Base-by-base conservation (phyloP, 2,888 invertebrate genomes). In the Steromphala cineraria region DNA sequence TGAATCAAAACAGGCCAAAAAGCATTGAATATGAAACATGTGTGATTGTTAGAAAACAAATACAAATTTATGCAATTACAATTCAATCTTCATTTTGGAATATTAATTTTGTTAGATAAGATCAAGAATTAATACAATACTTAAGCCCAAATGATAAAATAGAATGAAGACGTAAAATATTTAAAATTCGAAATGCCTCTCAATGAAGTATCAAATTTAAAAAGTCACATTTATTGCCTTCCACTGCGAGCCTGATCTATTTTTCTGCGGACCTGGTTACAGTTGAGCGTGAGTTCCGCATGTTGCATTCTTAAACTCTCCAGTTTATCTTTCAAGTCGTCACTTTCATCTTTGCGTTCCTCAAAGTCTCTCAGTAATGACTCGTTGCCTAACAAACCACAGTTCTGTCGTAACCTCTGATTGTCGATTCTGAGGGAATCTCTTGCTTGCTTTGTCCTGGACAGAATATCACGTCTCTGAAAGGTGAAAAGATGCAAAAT, bases 361-460 rank as follows among this genome's bases (percentile, higher is more conserved):
- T 95, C 94, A 92, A 94, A 94, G 87, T 95, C 94, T 75, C 92
- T 86, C 24, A 95, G 87, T 74, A 95, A 88, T 15, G 93, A 92
- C 79, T 94, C 93, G 87, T 95, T 94, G 0, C 94, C 94, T n/a
- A 95, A 89, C 40, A 95, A 90, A 17, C 95, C 95, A 83, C 94
- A 94, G 78, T 93, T 94, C 82, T 94, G 93, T 75, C 93, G 89
- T 76, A 95, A 85, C 81, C 92, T 91, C 31, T 92, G 92, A 67
- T 94, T 94, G 85, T 93, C 93, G 19, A 90, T 91, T 78, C 94
- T 90, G 78, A 94, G 92, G 1, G 88, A 88, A 86, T 95, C 94
- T 52, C 94, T 89, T 15, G 93, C 91, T 84, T 90, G 94, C 92
- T 91, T 95, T 75, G 85, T 92, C 82, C 91, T 92, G 7, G 93